Evolutionary conservation across 2,797 vertebrate species (phyloP).

Genomic region (Phrynocephalus vlangalii): DNA sequence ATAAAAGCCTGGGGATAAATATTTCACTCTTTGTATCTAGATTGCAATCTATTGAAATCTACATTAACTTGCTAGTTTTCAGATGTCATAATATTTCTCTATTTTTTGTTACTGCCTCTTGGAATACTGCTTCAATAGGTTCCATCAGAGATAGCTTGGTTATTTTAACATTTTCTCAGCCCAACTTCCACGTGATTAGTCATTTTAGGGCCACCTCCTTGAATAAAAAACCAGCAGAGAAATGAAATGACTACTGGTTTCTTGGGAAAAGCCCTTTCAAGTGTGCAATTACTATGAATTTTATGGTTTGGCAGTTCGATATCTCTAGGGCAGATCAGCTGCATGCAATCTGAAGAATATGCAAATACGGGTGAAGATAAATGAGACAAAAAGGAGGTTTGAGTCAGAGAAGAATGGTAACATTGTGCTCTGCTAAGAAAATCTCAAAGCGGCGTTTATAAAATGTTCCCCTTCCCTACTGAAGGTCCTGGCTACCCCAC

Average conservation of each 20-base stretch:
- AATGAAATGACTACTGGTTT: not conserved
- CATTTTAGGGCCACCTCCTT: not conserved
- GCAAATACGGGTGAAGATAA: conserved; percentile 5
- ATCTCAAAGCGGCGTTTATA: conserved; percentile 48
- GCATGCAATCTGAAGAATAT: conserved; percentile 41
- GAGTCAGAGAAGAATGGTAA: conserved; percentile 69
- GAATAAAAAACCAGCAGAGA: not conserved
- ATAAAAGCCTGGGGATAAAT: too few species aligned
- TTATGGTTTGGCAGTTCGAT: not conserved
- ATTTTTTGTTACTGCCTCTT: too few species aligned
- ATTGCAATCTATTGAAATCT: too few species aligned
- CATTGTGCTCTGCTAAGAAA: conserved; percentile 68
- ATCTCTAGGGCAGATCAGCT: conserved; percentile 54
- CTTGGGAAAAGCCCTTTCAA: conserved; percentile 15
- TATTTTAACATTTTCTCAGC: not conserved
- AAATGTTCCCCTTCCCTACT: conserved; percentile 50
- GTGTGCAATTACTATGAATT: not conserved
- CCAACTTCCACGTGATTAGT: not conserved
- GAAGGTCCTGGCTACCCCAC: conserved; percentile 31
- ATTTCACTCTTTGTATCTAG: too few species aligned
- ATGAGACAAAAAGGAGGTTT: conserved; percentile 57
- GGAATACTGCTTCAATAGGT: not conserved
- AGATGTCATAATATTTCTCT: too few species aligned
- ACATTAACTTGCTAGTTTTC: too few species aligned
- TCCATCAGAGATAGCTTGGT: not conserved